Conservation (phyloP, 2,113 vertebrate species). For the Ranitomeya imitator region DNA sequence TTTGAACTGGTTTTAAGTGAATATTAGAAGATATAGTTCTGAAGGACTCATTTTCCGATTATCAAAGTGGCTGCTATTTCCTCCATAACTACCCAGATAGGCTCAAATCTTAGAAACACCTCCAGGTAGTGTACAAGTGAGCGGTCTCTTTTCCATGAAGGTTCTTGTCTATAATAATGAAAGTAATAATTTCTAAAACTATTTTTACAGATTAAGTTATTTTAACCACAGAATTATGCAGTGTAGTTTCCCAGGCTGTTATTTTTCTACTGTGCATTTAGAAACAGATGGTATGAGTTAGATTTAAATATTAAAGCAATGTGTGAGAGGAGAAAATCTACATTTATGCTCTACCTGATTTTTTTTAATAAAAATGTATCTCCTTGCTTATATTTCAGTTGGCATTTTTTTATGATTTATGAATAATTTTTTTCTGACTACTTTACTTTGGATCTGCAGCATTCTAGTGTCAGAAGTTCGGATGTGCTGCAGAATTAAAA, state of each 20-base stretch:
- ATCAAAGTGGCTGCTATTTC: neutral
- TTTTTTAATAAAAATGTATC: neutral
- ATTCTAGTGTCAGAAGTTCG: no score
- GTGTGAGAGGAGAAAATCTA: neutral
- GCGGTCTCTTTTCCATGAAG: neutral
- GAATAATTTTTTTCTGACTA: neutral
- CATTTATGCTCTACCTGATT: neutral
- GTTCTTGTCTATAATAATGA: neutral
- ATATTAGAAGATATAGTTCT: no score
- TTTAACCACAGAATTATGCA: conserved; percentile 32
- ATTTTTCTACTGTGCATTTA: neutral
- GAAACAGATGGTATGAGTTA: conserved; percentile 14
- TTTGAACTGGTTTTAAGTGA: no score
- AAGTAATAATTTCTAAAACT: neutral
- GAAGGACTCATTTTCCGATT: neutral
- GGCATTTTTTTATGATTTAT: neutral
- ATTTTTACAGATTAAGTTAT: conserved; percentile 3
- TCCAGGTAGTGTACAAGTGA: neutral
- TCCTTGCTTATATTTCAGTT: neutral
- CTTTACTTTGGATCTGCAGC: no score
- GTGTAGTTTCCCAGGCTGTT: conserved; percentile 8
- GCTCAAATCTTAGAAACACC: neutral
- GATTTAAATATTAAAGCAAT: conserved; percentile 29
- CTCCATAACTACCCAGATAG: neutral
- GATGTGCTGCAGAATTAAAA: neutral